A percentile compares a stretch with the other conserved stretches of the same genome.
phyloP scores from a whole-genome alignment of 2,797 vertebrate genomes.

The Thunnus albacares region DNA sequence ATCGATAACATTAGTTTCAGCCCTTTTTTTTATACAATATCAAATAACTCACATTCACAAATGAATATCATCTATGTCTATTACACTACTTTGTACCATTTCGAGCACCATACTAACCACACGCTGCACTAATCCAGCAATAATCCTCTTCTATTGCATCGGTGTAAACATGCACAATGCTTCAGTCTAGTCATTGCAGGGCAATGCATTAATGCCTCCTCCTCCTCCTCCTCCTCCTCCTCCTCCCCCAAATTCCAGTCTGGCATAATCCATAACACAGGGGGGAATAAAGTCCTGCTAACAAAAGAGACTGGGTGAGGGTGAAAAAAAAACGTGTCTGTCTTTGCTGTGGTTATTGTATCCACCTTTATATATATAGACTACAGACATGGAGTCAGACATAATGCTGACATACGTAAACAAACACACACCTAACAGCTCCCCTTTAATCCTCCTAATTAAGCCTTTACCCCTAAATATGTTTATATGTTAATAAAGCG shows the following conservation, averaged over 20 bases:
- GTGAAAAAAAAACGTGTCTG: conserved; percentile 8
- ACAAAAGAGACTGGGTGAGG: conserved; percentile 53
- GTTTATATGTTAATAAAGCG: conserved; percentile 13
- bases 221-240: conserved; percentile 31
- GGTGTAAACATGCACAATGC: conserved; percentile 77
- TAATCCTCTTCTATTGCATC: conserved; percentile 74
- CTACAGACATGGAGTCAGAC: not conserved
- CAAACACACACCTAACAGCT: conserved; percentile 1
- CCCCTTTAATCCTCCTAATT: conserved; percentile 10
- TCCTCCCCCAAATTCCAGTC: conserved; percentile 66
- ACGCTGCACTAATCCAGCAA: conserved; percentile 67
- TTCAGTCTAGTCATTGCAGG: conserved; percentile 56
- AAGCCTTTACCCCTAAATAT: not conserved
- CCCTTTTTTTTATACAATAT: not conserved
- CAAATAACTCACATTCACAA: not conserved
- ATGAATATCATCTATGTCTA: conserved; percentile 1
- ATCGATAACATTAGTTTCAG: not conserved
- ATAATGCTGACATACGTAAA: conserved; percentile 8
- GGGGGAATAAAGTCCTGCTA: conserved; percentile 57
- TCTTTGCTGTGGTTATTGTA: conserved; percentile 4
- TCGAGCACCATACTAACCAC: conserved; percentile 50
- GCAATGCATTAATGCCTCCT: conserved; percentile 58
- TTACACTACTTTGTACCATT: conserved; percentile 36
- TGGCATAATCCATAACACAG: conserved; percentile 72
- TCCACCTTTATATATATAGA: not conserved